Conservation (phyloP, 2,888 invertebrate species). For the Cheilosia pagana region DNA sequence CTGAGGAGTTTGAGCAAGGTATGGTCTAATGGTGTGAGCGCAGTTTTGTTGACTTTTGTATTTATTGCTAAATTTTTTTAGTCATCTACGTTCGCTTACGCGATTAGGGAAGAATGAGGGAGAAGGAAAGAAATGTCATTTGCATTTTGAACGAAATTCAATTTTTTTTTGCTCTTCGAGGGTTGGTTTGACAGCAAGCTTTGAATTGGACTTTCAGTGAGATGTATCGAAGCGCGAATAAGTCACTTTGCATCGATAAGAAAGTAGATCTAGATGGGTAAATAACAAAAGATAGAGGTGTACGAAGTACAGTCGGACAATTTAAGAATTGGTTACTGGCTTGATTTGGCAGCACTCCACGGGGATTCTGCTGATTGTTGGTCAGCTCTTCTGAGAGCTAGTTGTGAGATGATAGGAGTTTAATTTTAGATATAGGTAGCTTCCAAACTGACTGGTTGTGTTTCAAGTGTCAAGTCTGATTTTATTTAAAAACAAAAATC, state of each 20-base stretch:
- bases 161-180: slow-evolving; percentile 33
- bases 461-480: too few species aligned
- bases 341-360: too few species aligned
- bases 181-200: background rate
- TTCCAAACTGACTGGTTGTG: too few species aligned
- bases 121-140: slow-evolving; percentile 50
- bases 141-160: slow-evolving; percentile 68
- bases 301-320: too few species aligned
- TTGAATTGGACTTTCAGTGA: slow-evolving; percentile 22
- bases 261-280: background rate
- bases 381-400: too few species aligned
- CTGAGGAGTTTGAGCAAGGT: slow-evolving; percentile 50
- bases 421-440: too few species aligned
- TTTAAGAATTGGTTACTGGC: too few species aligned
- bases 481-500: too few species aligned
- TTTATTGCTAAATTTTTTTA: slow-evolving; percentile 44
- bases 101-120: background rate
- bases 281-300: background rate
- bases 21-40: slow-evolving; percentile 23
- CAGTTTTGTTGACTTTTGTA: slow-evolving; percentile 62
- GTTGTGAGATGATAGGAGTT: too few species aligned
- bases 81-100: slow-evolving; percentile 20
- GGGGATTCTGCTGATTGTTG: too few species aligned
- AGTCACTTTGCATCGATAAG: background rate
- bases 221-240: background rate